Evolutionary conservation across 1,140 invertebrate species (phyloP).

Genomic region (Pachypeltis micranthus): DNA sequence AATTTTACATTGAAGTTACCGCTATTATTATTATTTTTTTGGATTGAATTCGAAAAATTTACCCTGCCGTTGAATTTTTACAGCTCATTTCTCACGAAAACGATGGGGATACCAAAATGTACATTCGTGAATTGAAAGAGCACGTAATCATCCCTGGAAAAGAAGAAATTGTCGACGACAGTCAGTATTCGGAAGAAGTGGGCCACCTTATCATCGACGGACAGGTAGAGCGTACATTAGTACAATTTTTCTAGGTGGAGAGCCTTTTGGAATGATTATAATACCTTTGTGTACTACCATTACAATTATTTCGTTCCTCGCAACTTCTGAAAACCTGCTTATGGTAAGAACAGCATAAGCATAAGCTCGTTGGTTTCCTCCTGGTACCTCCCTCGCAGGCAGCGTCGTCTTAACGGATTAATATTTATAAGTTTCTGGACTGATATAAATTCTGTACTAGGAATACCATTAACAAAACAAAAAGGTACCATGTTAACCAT

Average conservation of each 20-base stretch:
- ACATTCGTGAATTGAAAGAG: constrained; percentile 43
- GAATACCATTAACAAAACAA: too few species aligned
- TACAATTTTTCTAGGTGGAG: neutral
- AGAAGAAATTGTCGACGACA: constrained; percentile 32
- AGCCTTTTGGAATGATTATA: neutral
- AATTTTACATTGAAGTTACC: too few species aligned
- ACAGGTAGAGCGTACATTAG: constrained; percentile 22
- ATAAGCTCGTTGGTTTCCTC: too few species aligned
- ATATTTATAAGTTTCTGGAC: too few species aligned
- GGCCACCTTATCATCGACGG: constrained; percentile 43
- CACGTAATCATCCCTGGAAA: constrained; percentile 42
- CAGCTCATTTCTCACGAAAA: constrained; percentile 6
- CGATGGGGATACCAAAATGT: constrained; percentile 34
- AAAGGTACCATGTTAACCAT: too few species aligned
- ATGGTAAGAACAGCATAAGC: too few species aligned
- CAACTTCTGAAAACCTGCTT: neutral
- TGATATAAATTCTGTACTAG: too few species aligned
- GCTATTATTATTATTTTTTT: too few species aligned
- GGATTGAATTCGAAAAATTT: neutral
- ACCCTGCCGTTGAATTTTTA: neutral
- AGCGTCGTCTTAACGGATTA: too few species aligned
- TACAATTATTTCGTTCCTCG: too few species aligned
- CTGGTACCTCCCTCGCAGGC: too few species aligned
- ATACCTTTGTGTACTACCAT: neutral
- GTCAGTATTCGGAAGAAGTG: constrained; percentile 35